phyloP scores from a whole-genome alignment of 2,888 invertebrate species.

The Leptarthrus brevirostris region DNA sequence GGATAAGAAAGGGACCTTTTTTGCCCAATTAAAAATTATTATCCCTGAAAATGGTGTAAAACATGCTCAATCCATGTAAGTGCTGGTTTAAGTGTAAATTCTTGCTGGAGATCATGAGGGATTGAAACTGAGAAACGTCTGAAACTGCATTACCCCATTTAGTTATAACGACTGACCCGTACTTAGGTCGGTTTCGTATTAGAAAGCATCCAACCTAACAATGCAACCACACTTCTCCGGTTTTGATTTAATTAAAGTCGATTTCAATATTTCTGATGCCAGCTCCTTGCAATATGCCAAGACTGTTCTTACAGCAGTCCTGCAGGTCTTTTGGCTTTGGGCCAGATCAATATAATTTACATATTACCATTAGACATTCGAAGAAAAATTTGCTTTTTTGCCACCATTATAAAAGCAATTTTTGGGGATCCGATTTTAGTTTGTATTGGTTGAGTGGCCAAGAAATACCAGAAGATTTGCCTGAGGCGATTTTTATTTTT shows the following conservation, averaged over 20 bases:
- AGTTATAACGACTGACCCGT: neutral
- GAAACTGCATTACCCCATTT: conserved; percentile 36
- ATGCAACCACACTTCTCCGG: conserved; percentile 15
- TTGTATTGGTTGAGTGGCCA: neutral
- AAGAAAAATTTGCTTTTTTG: conserved; percentile 35
- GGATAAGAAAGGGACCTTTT: neutral
- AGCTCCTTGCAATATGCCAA: conserved; percentile 6
- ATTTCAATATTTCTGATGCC: conserved; percentile 41
- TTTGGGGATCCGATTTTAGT: neutral
- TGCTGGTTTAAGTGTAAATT: neutral
- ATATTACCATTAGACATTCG: conserved; percentile 32
- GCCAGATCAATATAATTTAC: conserved; percentile 44
- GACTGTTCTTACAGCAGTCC: conserved; percentile 14
- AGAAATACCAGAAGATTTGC: conserved; percentile 23
- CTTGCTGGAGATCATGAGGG: conserved; percentile 21
- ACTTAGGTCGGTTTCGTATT: neutral
- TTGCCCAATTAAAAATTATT: conserved; percentile 40
- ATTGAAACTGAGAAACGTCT: conserved; percentile 30
- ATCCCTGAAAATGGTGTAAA: conserved; percentile 19
- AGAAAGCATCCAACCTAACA: neutral
- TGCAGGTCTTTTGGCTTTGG: conserved; percentile 8
- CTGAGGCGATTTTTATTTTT: neutral
- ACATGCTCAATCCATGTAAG: conserved; percentile 16
- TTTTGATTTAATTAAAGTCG: conserved; percentile 44
- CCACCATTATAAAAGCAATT: conserved; percentile 36